Percentiles rank a stretch among this genome's conserved stretches.
Evolutionary conservation across 2,113 vertebrate genomes (phyloP).

Genomic region (Pelvicachromis taeniatus): DNA sequence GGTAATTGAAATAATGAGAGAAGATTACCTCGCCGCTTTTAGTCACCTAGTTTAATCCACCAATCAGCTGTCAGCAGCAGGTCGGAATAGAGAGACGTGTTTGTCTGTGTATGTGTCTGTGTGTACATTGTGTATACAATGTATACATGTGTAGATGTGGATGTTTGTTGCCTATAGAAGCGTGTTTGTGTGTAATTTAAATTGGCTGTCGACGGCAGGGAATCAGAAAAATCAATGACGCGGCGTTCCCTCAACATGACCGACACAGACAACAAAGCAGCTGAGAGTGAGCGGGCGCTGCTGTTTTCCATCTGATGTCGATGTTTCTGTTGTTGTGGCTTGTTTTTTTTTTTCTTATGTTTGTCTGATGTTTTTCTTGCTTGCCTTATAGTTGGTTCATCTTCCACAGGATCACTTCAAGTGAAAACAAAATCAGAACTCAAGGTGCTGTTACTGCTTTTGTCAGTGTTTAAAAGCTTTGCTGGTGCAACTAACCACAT

Average conservation of each 20-base stretch:
- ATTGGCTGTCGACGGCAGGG: conserved; percentile 14
- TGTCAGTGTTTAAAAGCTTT: neutral
- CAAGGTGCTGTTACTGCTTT: neutral
- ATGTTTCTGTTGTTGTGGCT: neutral
- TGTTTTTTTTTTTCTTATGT: neutral
- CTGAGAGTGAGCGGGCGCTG: neutral
- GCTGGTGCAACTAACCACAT: neutral
- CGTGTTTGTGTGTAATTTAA: conserved; percentile 31
- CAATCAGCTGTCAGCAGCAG: conserved; percentile 97
- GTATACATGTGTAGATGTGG: conserved; percentile 35
- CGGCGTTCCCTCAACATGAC: conserved; percentile 41
- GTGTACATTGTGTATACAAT: neutral
- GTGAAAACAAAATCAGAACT: neutral
- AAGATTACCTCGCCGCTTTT: conserved; percentile 99
- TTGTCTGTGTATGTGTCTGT: conserved; percentile 19
- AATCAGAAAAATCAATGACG: conserved; percentile 42
- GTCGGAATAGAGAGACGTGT: conserved; percentile 47
- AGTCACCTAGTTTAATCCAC: conserved; percentile 99
- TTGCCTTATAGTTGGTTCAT: neutral
- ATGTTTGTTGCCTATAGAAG: conserved; percentile 51
- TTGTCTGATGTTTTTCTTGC: neutral
- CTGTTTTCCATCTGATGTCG: neutral
- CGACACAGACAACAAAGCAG: conserved; percentile 36
- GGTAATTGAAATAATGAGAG: conserved; percentile 99
- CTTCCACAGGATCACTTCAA: neutral